Evolutionary conservation across 1,140 invertebrate species (phyloP).

Genomic region (Sminthurides bifidus): DNA sequence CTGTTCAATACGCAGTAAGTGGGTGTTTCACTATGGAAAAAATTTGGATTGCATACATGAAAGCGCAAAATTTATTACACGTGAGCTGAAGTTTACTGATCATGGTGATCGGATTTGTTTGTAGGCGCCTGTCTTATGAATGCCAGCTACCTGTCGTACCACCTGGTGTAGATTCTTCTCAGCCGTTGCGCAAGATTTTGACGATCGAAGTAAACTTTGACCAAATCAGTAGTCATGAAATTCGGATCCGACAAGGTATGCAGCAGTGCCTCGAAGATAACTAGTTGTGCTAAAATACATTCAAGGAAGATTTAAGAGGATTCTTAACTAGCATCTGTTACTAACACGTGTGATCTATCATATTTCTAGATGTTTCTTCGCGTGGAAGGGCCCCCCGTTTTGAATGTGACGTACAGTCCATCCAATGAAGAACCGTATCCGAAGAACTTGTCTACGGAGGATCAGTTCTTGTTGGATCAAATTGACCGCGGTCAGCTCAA

Average conservation of each 20-base stretch:
- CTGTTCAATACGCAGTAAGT: constrained; percentile 27
- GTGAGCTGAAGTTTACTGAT: too few species aligned
- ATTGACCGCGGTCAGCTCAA: constrained; percentile 21
- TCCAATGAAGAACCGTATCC: background rate
- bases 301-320: background rate
- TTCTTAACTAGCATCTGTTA: background rate
- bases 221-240: constrained; percentile 16
- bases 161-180: background rate
- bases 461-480: constrained; percentile 18
- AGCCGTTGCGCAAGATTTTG: constrained; percentile 12
- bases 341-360: background rate
- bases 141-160: constrained; percentile 19
- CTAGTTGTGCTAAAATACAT: too few species aligned
- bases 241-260: constrained; percentile 21
- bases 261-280: background rate
- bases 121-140: constrained; percentile 15
- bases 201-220: constrained; percentile 22
- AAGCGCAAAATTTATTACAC: too few species aligned
- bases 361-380: constrained; percentile 10
- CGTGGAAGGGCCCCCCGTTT: constrained; percentile 17
- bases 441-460: background rate
- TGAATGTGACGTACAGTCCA: constrained; percentile 8
- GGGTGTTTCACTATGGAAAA: too few species aligned
- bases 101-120: too few species aligned
- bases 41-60: too few species aligned